These are phyloP conservation scores for Drusus annulatus DNA, from an alignment of 1,140 invertebrate species.

Conservation along the genomic window DNA sequence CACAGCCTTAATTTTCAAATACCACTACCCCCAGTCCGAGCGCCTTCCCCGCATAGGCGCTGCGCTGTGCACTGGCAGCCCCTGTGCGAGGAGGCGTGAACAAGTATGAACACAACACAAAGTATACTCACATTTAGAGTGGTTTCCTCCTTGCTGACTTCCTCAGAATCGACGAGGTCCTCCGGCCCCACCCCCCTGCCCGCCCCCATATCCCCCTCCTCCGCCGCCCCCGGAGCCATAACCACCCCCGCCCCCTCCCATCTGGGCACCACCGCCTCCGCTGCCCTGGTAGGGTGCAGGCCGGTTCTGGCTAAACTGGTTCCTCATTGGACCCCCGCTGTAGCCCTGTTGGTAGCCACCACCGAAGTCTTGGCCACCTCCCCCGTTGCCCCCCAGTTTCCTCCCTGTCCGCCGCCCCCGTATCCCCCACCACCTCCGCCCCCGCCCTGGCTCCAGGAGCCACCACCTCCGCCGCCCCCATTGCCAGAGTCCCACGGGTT, in stretches of 20 bases:
- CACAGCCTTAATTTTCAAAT: background rate
- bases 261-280: constrained; percentile 59
- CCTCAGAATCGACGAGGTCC: constrained; percentile 44
- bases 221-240: constrained; percentile 44
- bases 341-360: constrained; percentile 84
- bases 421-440: constrained; percentile 63
- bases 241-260: constrained; percentile 57
- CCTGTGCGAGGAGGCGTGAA: background rate
- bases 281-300: constrained; percentile 76
- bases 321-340: constrained; percentile 79
- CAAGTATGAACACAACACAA: background rate
- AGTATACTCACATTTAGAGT: constrained; percentile 46
- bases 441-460: constrained; percentile 62
- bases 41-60: too few species aligned
- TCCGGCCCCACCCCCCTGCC: constrained; percentile 5
- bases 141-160: background rate
- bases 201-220: constrained; percentile 45
- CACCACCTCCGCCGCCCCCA: constrained; percentile 61
- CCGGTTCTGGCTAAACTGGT: constrained; percentile 77
- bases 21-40: background rate
- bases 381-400: constrained; percentile 70
- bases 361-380: constrained; percentile 77
- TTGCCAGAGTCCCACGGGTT: constrained; percentile 70
- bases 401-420: constrained; percentile 60
- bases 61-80: too few species aligned